These are phyloP conservation scores for Brachyopa scutellaris DNA, from an alignment of 2,888 invertebrate genomes.

Conservation along the genomic window DNA sequence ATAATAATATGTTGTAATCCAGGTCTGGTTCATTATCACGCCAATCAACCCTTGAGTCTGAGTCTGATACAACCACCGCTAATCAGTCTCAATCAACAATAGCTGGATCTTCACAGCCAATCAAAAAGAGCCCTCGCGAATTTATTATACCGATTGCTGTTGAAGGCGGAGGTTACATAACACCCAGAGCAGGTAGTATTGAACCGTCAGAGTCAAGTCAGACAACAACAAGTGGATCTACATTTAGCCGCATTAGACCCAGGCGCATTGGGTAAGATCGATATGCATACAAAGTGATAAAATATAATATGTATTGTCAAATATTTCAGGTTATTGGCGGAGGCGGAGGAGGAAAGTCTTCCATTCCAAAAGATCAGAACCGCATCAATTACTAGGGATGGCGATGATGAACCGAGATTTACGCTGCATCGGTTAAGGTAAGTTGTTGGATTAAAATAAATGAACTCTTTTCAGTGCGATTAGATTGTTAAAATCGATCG, in stretches of 20 bases:
- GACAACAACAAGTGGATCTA: conserved; percentile 83
- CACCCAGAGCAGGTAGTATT: conserved; percentile 86
- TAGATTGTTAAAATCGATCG: too few species aligned
- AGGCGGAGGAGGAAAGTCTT: conserved; percentile 87
- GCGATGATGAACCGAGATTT: conserved; percentile 84
- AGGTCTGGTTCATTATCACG: conserved; percentile 80
- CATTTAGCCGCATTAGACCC: conserved; percentile 82
- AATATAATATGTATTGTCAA: background rate
- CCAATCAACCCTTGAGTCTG: conserved; percentile 88
- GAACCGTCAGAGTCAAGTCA: conserved; percentile 87
- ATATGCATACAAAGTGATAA: background rate
- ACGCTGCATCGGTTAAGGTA: conserved; percentile 87
- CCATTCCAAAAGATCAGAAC: conserved; percentile 84
- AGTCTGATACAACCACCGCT: conserved; percentile 84
- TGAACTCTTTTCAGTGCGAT: too few species aligned
- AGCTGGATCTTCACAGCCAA: conserved; percentile 85
- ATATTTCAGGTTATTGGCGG: conserved; percentile 85
- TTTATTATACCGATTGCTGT: conserved; percentile 97
- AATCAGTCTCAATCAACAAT: conserved; percentile 85
- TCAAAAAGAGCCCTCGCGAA: conserved; percentile 93
- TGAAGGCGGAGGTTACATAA: conserved; percentile 92
- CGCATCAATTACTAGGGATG: conserved; percentile 84
- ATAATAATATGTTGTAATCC: background rate
- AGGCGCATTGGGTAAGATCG: conserved; percentile 86
- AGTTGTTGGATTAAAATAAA: too few species aligned